Percentiles rank a stretch among this genome's conserved stretches.
Conservation (phyloP, 2,888 invertebrate species). For the Ormia ochracea region DNA sequence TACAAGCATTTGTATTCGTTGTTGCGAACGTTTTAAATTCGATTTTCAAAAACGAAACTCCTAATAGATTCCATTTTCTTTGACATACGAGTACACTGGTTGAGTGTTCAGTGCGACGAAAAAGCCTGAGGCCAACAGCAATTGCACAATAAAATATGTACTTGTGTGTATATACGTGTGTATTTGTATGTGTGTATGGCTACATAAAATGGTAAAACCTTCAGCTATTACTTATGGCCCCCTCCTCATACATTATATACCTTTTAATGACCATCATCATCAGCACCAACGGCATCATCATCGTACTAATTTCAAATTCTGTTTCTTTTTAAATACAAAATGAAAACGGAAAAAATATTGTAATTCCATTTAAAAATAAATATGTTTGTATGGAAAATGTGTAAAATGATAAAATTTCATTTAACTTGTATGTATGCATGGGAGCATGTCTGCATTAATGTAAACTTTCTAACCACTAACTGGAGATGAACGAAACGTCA, state of each 20-base stretch:
- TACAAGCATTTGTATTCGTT: not conserved
- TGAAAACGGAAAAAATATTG: slow-evolving; percentile 23
- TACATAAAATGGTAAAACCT: slow-evolving; percentile 43
- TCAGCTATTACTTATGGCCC: slow-evolving; percentile 8
- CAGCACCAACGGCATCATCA: not conserved
- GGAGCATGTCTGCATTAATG: slow-evolving; percentile 13
- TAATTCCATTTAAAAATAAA: slow-evolving; percentile 50
- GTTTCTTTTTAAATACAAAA: slow-evolving; percentile 55
- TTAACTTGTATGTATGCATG: too few relatives aligned
- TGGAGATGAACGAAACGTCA: slow-evolving; percentile 11
- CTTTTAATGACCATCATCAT: slow-evolving; percentile 32
- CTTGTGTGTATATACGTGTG: too few relatives aligned
- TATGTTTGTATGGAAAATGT: slow-evolving; percentile 36
- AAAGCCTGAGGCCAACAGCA: slow-evolving; percentile 26
- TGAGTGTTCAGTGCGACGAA: slow-evolving; percentile 33
- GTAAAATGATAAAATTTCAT: too few relatives aligned
- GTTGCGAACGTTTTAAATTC: slow-evolving; percentile 38
- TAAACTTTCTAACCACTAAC: slow-evolving; percentile 42
- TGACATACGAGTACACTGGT: not conserved
- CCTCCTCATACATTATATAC: not conserved
- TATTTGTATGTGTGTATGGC: too few relatives aligned
- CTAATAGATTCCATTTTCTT: slow-evolving; percentile 16
- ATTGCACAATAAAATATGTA: slow-evolving; percentile 4
- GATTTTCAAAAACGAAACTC: slow-evolving; percentile 31
- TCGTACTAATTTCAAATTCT: slow-evolving; percentile 55